Evolutionary conservation across 2,113 vertebrate species (phyloP).

Genomic region (Manacus vitellinus): DNA sequence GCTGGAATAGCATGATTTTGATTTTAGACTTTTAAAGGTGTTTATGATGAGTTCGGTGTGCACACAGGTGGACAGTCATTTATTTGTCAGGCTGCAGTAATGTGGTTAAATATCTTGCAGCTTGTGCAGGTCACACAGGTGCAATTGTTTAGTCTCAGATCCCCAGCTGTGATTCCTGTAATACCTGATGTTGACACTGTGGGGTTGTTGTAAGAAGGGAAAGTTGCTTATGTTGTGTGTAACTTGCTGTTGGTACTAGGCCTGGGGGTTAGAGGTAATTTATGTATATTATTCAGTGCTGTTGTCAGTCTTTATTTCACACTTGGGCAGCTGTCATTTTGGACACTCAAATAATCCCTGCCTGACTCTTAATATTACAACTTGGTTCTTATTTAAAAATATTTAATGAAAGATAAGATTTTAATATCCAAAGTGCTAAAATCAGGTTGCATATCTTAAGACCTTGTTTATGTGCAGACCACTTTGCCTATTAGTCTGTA

Average conservation of each 20-base stretch:
- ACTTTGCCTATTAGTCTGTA: neutral
- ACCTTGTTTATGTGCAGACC: neutral
- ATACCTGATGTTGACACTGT: neutral
- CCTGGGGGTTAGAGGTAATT: neutral
- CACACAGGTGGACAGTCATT: rapidly evolving
- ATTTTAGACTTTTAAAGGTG: neutral
- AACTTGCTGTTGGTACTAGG: neutral
- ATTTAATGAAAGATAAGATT: neutral
- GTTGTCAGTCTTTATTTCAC: neutral
- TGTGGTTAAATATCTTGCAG: neutral
- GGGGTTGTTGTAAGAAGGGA: neutral
- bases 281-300: neutral
- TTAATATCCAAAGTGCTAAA: neutral
- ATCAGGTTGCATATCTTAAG: neutral
- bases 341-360: neutral
- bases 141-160: neutral
- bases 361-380: neutral
- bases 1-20: neutral
- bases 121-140: neutral
- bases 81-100: neutral
- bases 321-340: neutral
- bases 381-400: neutral
- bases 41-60: neutral
- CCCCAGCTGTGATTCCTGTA: neutral
- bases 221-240: neutral